Percentiles rank a stretch among this genome's conserved stretches.
phyloP scores from a whole-genome alignment of 2,797 vertebrate genomes.

The Discoglossus pictus region DNA sequence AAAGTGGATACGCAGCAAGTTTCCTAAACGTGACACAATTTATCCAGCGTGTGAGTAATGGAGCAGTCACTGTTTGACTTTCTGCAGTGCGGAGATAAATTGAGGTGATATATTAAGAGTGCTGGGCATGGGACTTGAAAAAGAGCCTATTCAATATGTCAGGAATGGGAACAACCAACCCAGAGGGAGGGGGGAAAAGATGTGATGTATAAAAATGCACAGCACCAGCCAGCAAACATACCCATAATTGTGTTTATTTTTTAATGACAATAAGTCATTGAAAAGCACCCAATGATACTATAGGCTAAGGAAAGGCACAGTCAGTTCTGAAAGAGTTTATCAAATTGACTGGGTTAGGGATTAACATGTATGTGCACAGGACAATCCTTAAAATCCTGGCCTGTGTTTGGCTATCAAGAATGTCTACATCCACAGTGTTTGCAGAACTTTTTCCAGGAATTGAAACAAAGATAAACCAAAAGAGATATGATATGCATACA shows the following conservation, averaged over 20 bases:
- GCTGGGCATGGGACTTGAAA: slow-evolving; percentile 30
- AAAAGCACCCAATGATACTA: no score
- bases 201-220: not conserved
- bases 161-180: slow-evolving; percentile 16
- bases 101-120: slow-evolving; percentile 48
- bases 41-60: slow-evolving; percentile 49
- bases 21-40: slow-evolving; percentile 49
- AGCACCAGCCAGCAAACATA: not conserved
- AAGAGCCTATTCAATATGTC: slow-evolving; percentile 37
- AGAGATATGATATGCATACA: no score
- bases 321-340: no score
- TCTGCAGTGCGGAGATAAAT: slow-evolving; percentile 50
- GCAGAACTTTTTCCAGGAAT: no score
- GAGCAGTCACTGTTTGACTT: slow-evolving; percentile 50
- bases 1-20: slow-evolving; percentile 48
- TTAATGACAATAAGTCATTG: no score
- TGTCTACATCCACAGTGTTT: no score
- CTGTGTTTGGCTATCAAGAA: no score
- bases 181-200: slow-evolving; percentile 8
- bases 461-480: no score
- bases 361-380: no score
- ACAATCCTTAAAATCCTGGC: no score
- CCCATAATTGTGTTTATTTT: not conserved
- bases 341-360: no score
- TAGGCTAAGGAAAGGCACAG: no score